A percentile compares a stretch with the other conserved stretches of the same genome.
These are phyloP conservation scores for Chloroceryle aenea DNA, from an alignment of 2,113 vertebrate species.

Conservation along the genomic window DNA sequence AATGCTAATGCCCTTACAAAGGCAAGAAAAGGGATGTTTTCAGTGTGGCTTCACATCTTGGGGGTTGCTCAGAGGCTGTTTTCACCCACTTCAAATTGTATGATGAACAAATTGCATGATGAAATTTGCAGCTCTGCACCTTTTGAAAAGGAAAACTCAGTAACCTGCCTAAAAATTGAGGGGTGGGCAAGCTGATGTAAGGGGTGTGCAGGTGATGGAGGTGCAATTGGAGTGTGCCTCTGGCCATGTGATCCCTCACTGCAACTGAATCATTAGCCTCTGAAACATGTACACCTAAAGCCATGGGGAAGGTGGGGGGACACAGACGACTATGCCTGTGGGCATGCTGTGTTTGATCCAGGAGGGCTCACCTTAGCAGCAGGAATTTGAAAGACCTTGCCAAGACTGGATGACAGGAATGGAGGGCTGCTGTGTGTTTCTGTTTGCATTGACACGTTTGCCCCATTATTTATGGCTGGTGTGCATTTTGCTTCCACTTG, in stretches of 20 bases:
- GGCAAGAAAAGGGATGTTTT: not conserved
- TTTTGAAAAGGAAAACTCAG: not conserved
- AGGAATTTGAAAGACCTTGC: not conserved
- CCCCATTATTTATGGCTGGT: conserved; percentile 29
- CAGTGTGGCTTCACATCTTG: not conserved
- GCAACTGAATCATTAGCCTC: not conserved
- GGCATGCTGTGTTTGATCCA: not conserved
- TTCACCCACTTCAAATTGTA: not conserved
- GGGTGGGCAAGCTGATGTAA: not conserved
- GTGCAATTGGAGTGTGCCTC: not conserved
- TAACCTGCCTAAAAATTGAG: not conserved
- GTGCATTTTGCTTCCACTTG: conserved; percentile 37
- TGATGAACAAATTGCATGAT: accelerated
- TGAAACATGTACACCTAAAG: not conserved
- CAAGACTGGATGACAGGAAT: not conserved
- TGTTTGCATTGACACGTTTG: conserved; percentile 18
- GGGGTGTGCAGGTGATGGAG: not conserved
- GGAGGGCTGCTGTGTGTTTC: not conserved
- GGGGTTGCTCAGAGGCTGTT: not conserved
- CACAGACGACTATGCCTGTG: not conserved
- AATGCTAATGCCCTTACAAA: not conserved
- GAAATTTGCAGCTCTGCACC: not conserved
- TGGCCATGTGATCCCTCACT: not conserved
- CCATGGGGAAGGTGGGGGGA: too few species aligned
- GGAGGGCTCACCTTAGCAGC: not conserved